Evolutionary conservation across 2,113 vertebrate genomes (phyloP).

Genomic region (Corythornis vintsioides): DNA sequence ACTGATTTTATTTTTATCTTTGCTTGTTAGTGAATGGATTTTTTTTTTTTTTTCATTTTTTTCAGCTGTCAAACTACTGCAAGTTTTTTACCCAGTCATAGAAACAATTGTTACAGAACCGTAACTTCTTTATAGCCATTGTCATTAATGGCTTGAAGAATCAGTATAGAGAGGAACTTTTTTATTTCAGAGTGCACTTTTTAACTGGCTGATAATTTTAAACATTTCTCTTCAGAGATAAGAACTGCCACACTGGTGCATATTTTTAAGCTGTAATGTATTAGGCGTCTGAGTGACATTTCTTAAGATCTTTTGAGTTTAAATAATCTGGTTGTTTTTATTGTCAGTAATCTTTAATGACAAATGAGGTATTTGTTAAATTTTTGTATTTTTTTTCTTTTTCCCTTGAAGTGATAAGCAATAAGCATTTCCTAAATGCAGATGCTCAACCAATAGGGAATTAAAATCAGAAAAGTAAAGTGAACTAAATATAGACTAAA

Average conservation of each 20-base stretch:
- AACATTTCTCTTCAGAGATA: background rate
- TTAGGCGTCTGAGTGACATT: background rate
- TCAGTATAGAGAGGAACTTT: background rate
- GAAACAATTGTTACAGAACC: background rate
- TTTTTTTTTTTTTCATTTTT: background rate
- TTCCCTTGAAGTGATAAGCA: background rate
- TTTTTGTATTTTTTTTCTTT: background rate
- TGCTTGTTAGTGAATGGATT: background rate
- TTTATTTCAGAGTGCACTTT: slow-evolving; percentile 5
- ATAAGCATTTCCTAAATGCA: background rate
- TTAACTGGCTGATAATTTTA: slow-evolving; percentile 19
- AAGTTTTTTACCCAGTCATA: background rate
- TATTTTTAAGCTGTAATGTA: background rate
- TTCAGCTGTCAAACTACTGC: background rate
- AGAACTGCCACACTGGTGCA: background rate
- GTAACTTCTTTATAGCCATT: background rate
- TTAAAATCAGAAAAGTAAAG: background rate
- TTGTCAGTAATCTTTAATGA: background rate
- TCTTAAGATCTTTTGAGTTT: background rate
- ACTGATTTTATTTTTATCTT: slow-evolving; percentile 23
- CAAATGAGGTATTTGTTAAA: background rate
- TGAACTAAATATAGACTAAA: background rate
- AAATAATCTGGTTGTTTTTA: background rate
- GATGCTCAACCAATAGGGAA: background rate
- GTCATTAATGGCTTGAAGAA: slow-evolving; percentile 7